Evolutionary conservation across 2,113 vertebrate species (phyloP).

Genomic region (Orthonyx spaldingii): DNA sequence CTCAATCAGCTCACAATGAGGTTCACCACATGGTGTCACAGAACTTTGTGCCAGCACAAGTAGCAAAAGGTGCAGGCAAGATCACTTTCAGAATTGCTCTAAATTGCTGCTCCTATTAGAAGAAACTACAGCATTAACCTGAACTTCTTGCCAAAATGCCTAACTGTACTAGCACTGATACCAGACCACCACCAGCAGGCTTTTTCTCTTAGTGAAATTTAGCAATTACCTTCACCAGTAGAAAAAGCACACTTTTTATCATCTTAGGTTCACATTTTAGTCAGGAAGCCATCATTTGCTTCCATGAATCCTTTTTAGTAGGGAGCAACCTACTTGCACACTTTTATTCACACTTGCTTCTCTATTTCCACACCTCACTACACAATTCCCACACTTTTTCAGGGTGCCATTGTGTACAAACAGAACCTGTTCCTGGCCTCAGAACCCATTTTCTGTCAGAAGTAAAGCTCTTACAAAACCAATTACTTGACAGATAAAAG

Average conservation of each 20-base stretch:
- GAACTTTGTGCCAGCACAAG: neutral
- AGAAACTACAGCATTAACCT: neutral
- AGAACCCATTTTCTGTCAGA: neutral
- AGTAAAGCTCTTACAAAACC: neutral
- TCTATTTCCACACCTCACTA: neutral
- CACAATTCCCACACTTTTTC: neutral
- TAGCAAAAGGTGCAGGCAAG: neutral
- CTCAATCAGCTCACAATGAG: neutral
- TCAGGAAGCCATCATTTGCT: neutral
- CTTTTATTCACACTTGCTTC: neutral
- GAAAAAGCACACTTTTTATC: neutral
- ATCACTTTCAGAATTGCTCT: neutral
- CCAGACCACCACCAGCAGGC: neutral
- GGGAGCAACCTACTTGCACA: neutral
- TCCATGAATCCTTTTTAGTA: neutral
- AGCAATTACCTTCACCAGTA: neutral
- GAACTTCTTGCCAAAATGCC: neutral
- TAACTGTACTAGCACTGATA: neutral
- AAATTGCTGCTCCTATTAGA: neutral
- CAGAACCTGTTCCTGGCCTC: neutral
- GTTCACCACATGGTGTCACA: neutral
- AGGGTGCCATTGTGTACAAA: neutral
- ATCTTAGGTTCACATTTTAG: neutral
- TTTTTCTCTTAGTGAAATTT: neutral
- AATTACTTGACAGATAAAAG: neutral